phyloP scores from a whole-genome alignment of 2,113 vertebrate species.

The Microcebus jonahi region DNA sequence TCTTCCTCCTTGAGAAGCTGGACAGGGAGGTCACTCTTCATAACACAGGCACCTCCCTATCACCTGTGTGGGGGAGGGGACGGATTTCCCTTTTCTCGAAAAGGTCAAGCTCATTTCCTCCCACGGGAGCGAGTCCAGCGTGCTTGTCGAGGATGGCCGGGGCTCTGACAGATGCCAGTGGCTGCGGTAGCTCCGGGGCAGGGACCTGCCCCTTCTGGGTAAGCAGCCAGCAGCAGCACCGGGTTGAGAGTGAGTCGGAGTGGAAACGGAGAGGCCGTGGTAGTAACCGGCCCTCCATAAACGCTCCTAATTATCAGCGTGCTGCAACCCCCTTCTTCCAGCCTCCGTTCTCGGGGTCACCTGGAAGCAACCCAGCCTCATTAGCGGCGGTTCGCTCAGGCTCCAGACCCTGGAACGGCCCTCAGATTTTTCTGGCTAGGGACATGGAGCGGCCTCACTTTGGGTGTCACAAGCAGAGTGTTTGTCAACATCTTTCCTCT shows the following conservation, averaged over 20 bases:
- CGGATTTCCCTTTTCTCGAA: slow-evolving; percentile 61
- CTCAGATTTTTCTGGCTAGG: neutral
- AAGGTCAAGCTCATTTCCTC: slow-evolving; percentile 70
- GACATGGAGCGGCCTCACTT: neutral
- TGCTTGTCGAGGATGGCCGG: slow-evolving; percentile 15
- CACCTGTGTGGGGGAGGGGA: slow-evolving; percentile 49
- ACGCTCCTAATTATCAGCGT: neutral
- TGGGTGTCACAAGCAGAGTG: neutral
- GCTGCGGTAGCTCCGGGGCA: neutral
- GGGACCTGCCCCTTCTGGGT: neutral
- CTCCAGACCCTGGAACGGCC: neutral
- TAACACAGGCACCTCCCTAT: slow-evolving; percentile 43
- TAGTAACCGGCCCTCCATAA: neutral
- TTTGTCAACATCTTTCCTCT: neutral
- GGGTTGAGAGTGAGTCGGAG: neutral
- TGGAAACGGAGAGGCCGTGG: slow-evolving; percentile 53
- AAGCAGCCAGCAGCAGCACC: neutral
- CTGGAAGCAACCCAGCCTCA: neutral
- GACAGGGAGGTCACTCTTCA: neutral
- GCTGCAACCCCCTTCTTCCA: neutral
- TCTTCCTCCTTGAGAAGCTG: neutral
- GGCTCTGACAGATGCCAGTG: neutral
- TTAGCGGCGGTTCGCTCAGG: neutral
- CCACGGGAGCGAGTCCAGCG: neutral
- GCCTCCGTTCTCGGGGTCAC: neutral